Evolutionary conservation across 1,140 invertebrate species (phyloP).

Genomic region (Listronotus bonariensis): DNA sequence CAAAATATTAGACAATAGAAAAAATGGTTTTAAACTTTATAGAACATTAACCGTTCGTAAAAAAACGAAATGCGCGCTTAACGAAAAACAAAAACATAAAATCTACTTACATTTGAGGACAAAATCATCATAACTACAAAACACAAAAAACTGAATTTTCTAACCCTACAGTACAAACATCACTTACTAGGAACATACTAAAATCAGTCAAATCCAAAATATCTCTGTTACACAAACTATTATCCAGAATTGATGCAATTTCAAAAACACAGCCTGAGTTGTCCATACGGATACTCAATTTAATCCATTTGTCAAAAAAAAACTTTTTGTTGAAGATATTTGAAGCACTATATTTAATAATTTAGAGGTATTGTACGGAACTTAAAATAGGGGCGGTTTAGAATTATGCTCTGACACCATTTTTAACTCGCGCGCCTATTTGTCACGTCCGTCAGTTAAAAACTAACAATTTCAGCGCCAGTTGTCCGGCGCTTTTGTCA

Average conservation of each 20-base stretch:
- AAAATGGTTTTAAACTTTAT: too few species aligned
- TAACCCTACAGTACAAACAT: slow-evolving; percentile 31
- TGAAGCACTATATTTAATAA: background rate
- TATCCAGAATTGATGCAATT: slow-evolving; percentile 23
- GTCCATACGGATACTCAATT: slow-evolving; percentile 4
- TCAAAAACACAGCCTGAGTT: background rate
- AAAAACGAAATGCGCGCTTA: too few species aligned
- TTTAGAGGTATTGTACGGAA: background rate
- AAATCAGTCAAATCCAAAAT: slow-evolving; percentile 31
- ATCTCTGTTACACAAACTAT: slow-evolving; percentile 23
- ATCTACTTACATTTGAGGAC: slow-evolving; percentile 40
- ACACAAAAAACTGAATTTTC: slow-evolving; percentile 21
- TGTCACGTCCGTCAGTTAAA: slow-evolving; percentile 8
- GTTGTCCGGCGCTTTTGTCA: background rate
- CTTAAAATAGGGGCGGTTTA: slow-evolving; percentile 2
- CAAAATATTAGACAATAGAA: too few species aligned
- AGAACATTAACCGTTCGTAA: too few species aligned
- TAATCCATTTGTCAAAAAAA: slow-evolving; percentile 11
- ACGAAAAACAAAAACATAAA: slow-evolving; percentile 18
- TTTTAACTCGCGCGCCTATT: too few species aligned
- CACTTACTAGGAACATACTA: slow-evolving; percentile 37
- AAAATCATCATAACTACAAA: slow-evolving; percentile 39
- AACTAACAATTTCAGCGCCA: background rate
- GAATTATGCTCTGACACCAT: background rate
- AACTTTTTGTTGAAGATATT: background rate